Evolutionary conservation across 2,888 invertebrate genomes (phyloP).

Genomic region (Phaonia tiefii): DNA sequence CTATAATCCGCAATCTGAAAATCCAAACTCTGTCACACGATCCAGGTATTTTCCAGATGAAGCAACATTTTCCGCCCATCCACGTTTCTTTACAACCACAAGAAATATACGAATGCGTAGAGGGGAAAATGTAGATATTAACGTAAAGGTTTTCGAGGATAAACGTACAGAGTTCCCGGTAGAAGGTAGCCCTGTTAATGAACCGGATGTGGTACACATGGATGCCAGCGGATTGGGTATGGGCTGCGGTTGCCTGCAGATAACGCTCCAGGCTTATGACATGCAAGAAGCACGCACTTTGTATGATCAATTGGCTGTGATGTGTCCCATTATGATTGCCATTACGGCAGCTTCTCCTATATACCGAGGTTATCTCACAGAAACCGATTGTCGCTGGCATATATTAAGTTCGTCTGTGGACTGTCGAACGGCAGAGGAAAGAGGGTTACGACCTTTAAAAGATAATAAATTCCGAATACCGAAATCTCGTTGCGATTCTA

Average conservation of each 20-base stretch:
- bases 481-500: slow-evolving; percentile 98
- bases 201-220: slow-evolving; percentile 96
- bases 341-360: slow-evolving; percentile 97
- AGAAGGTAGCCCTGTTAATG: slow-evolving; percentile 88
- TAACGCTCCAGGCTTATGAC: slow-evolving; percentile 96
- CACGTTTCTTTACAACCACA: slow-evolving; percentile 95
- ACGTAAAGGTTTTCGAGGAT: slow-evolving; percentile 97
- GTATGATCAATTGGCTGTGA: slow-evolving; percentile 97
- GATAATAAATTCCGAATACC: slow-evolving; percentile 90
- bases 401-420: slow-evolving; percentile 98
- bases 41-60: slow-evolving; percentile 97
- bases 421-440: slow-evolving; percentile 95
- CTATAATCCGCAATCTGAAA: slow-evolving; percentile 84
- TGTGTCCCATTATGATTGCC: slow-evolving; percentile 98
- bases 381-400: slow-evolving; percentile 98
- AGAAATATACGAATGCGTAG: slow-evolving; percentile 94
- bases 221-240: slow-evolving; percentile 99
- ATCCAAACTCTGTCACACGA: slow-evolving; percentile 87
- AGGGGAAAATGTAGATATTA: slow-evolving; percentile 97
- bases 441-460: slow-evolving; percentile 88
- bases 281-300: slow-evolving; percentile 96
- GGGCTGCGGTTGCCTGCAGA: slow-evolving; percentile 98
- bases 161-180: slow-evolving; percentile 91
- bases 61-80: slow-evolving; percentile 95
- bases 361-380: slow-evolving; percentile 95